Evolutionary conservation across 2,113 vertebrate species (phyloP), one percentile per base, ranked within the genome.

Genomic region (Nicator chloris): DNA sequence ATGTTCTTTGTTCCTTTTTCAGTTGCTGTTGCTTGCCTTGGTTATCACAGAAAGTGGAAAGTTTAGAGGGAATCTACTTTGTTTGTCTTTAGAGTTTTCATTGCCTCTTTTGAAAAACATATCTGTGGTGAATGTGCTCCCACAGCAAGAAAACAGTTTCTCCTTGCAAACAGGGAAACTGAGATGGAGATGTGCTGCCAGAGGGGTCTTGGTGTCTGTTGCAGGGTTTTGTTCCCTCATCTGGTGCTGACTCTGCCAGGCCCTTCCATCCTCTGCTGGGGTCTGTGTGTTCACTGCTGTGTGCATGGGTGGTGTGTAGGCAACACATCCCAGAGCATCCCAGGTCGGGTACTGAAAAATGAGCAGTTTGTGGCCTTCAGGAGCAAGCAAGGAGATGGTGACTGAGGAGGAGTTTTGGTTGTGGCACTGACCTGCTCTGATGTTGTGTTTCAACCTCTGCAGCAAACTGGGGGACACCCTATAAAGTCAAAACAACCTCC

Each of bases 131-230:
- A 84, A 30, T 0, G 0, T 44, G 28, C 20, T 76, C 22, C 30
- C 21, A 8, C 1, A 12, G n/a, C 65, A 89, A 27, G 61, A 61
- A 82, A 82, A 39, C 10, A 6, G 20, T 15, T 30, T 47, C 68
- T 44, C 28, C 56, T 78, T 68, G 24, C 13, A 47, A 30, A 18
- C 3, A 37, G 31, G 28, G 59, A 27, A 69, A 14, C 16, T 40
- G 86, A 22, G 66, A 14, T 22, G 56, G 60, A 37, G 76, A 26
- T 49, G 31, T 53, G 68, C 61, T 51, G 71, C 53, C 21, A 35
- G 39, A 50, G 26, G 6, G 28, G 14, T 63, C 42, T 53, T 0
- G 0, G n/a, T 64, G 10, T 44, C 53, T 22, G 4, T 24, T 49
- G 37, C 28, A 45, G 49, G 39, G 15, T 50, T 88, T 59, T 60